Conservation (phyloP, 1,140 invertebrate genomes). For the Agraylea sexmaculata region DNA sequence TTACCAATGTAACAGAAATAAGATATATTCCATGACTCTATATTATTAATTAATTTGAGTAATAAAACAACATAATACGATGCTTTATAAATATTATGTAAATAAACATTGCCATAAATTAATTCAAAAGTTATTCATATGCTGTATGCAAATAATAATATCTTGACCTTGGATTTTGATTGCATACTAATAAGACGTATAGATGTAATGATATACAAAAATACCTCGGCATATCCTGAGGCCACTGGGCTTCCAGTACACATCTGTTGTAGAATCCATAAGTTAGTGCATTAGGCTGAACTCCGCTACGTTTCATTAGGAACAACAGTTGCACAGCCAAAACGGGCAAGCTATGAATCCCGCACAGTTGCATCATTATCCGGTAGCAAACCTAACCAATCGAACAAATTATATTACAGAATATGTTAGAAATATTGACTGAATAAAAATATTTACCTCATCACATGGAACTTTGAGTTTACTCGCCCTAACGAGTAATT, state of each 20-base stretch:
- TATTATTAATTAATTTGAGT: neutral
- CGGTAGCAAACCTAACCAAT: slow-evolving; percentile 92
- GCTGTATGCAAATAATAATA: neutral
- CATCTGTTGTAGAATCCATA: slow-evolving; percentile 74
- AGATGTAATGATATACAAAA: slow-evolving; percentile 5
- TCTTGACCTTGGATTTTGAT: neutral
- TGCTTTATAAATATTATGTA: too few relatives aligned
- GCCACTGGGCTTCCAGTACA: slow-evolving; percentile 91
- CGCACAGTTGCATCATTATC: slow-evolving; percentile 97
- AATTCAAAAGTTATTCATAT: neutral
- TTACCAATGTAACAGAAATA: neutral
- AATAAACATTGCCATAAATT: too few relatives aligned
- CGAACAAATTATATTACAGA: slow-evolving; percentile 1
- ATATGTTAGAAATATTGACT: neutral
- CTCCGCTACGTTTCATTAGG: slow-evolving; percentile 87
- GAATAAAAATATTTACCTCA: slow-evolving; percentile 52
- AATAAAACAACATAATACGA: too few relatives aligned
- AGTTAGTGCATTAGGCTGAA: slow-evolving; percentile 95
- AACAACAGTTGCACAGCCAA: slow-evolving; percentile 90
- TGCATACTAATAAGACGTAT: neutral
- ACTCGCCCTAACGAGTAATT: slow-evolving; percentile 76
- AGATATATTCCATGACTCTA: neutral
- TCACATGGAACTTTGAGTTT: slow-evolving; percentile 74
- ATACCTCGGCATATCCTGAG: slow-evolving; percentile 69
- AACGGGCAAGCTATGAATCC: slow-evolving; percentile 84